phyloP scores from a whole-genome alignment of 1,140 invertebrate genomes.

The Drosophila parabipectinata region DNA sequence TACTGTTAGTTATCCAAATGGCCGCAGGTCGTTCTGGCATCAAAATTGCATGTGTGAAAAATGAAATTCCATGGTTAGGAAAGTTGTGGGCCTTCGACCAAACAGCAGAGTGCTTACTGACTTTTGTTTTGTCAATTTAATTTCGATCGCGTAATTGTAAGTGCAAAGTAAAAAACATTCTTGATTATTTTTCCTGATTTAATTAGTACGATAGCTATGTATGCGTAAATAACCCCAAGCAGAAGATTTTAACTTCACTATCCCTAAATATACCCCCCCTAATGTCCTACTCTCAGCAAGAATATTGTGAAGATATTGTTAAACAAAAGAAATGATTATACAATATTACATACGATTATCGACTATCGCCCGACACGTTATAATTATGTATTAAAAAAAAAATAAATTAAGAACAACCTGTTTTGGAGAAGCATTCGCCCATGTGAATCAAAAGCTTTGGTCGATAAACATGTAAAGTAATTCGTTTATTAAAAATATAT shows the following conservation, averaged over 20 bases:
- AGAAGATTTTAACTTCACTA: conserved; percentile 56
- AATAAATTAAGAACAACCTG: conserved; percentile 68
- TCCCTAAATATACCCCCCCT: conserved; percentile 42
- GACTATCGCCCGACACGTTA: conserved; percentile 31
- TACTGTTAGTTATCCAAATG: conserved; percentile 47
- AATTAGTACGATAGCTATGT: conserved; percentile 61
- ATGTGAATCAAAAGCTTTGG: conserved; percentile 14
- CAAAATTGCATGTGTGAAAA: conserved; percentile 39
- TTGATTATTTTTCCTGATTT: conserved; percentile 56
- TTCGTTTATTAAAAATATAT: conserved; percentile 73
- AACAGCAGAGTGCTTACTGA: conserved; percentile 50
- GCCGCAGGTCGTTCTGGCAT: conserved; percentile 17
- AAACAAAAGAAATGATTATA: conserved; percentile 64
- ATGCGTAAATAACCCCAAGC: conserved; percentile 47
- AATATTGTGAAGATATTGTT: conserved; percentile 76
- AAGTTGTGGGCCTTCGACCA: conserved; percentile 53
- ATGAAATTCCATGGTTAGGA: conserved; percentile 53
- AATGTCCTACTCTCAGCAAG: conserved; percentile 13
- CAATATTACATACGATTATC: conserved; percentile 55
- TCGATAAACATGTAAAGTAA: conserved; percentile 58
- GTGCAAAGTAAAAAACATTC: conserved; percentile 73
- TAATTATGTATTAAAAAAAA: conserved; percentile 38
- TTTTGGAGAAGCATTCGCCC: conserved; percentile 38
- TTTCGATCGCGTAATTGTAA: conserved; percentile 61
- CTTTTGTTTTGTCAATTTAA: conserved; percentile 58